Base-by-base conservation (phyloP, 2,113 vertebrate genomes). In the Hippocampus barbouri region DNA sequence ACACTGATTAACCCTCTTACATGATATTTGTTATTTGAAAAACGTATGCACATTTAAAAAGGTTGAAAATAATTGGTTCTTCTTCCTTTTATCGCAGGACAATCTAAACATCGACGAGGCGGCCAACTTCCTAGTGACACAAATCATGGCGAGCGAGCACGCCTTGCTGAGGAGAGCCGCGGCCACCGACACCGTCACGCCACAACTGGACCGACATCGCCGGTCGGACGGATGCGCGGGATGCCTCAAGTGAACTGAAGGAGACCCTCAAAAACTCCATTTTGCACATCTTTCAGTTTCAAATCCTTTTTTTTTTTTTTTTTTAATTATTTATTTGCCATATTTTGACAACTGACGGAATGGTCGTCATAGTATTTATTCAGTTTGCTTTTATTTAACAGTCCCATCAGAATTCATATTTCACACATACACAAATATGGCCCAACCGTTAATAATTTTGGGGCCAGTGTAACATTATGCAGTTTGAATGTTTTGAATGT, bases 81-180 rank as follows among this genome's bases (percentile, higher is more conserved):
- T n/a, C 2, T 23, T 9, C 75, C 15, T 72, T 9, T 25, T 75
- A 4, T 38, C 59, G 9, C 20, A 99, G 97, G 97, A 99, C 85
- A 97, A 98, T 57, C 91, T 97, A 84, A 98, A 98, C 89, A 96
- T 99, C 56, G 92, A 90, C 0, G 95, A 98, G 86, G 97, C 96
- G 38, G 95, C 96, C 71, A 94, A 94, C 87, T 96, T 96, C 88
- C 89, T 99, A 78, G 96, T 98, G 83, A 97, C 96, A 79, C 96
- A 99, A 83, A 98, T 99, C 72, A 96, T 99, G 80, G 94, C 96
- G 21, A 96, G 91, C 0, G 96, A 98, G 84, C 94, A 92, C 23
- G 94, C 96, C 80, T 91, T 96, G 71, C 85, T 94, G 84, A 95
- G 94, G 75, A 88, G 16, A 34, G 27, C 92, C 0, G 79, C 94